Evolutionary conservation across 1,140 invertebrate species (phyloP).

Genomic region (Drosophila bifasciata): DNA sequence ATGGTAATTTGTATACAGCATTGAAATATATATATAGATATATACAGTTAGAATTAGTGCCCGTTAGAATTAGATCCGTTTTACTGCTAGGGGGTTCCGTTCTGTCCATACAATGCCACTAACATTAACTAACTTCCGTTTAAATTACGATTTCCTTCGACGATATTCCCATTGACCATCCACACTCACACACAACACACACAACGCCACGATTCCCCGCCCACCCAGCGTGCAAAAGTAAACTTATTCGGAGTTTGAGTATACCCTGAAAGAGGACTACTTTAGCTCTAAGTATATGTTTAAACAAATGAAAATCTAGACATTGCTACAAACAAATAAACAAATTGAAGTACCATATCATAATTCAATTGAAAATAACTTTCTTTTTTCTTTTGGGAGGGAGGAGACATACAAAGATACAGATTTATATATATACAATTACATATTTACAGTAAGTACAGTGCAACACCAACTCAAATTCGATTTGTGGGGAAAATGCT

Average conservation of each 20-base stretch:
- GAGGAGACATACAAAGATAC: constrained; percentile 27
- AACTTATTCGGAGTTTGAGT: constrained; percentile 16
- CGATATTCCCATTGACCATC: background rate
- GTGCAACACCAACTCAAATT: constrained; percentile 30
- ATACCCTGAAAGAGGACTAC: constrained; percentile 28
- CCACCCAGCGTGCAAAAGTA: constrained; percentile 15
- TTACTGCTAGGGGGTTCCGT: constrained; percentile 16
- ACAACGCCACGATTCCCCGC: constrained; percentile 1
- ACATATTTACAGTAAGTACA: background rate
- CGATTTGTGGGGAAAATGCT: constrained; percentile 30
- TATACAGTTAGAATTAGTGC: constrained; percentile 43
- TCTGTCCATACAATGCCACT: constrained; percentile 37
- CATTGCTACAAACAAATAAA: constrained; percentile 36
- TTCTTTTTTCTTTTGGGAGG: constrained; percentile 22
- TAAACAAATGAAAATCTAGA: constrained; percentile 31
- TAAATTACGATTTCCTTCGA: background rate
- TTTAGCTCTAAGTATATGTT: constrained; percentile 4
- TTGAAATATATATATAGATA: background rate
- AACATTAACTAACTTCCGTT: constrained; percentile 3
- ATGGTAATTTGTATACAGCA: constrained; percentile 22
- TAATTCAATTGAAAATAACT: constrained; percentile 45
- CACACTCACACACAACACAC: background rate
- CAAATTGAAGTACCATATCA: constrained; percentile 44
- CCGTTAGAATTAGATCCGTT: constrained; percentile 27
- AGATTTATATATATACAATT: background rate